A percentile compares a stretch with the other conserved stretches of the same genome.
Conservation (phyloP, 2,888 invertebrate genomes). For the Dasypolia templi region DNA sequence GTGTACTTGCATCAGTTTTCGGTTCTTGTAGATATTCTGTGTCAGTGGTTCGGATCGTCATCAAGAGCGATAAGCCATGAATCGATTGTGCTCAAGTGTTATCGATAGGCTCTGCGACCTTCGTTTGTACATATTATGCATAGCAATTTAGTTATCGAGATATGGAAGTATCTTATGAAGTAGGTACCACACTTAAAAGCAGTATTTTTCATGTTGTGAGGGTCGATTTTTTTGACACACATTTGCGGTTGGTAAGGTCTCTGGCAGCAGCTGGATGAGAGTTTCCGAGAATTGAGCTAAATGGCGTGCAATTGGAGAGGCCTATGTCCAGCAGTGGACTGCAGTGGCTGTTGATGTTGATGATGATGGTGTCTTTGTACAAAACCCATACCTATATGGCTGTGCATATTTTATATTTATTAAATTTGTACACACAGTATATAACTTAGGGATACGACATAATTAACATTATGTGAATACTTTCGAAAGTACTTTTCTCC, state of each 20-base stretch:
- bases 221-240: background rate
- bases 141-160: conserved; percentile 17
- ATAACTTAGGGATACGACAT: too few relatives aligned
- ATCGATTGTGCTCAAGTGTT: conserved; percentile 50
- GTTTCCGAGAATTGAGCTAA: too few relatives aligned
- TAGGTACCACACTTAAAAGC: background rate
- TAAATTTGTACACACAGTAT: too few relatives aligned
- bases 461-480: too few relatives aligned
- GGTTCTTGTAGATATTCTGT: background rate
- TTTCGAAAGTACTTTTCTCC: background rate
- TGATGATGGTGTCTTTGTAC: too few relatives aligned
- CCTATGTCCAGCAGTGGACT: too few relatives aligned
- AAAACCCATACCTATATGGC: background rate
- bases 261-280: too few relatives aligned
- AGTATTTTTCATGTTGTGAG: background rate
- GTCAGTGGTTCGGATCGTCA: conserved; percentile 15
- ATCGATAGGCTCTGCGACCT: conserved; percentile 49
- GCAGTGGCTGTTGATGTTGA: too few relatives aligned
- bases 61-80: conserved; percentile 51
- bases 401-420: too few relatives aligned
- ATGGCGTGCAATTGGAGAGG: too few relatives aligned
- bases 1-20: background rate
- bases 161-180: background rate
- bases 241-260: background rate
- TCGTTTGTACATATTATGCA: conserved; percentile 37